Conservation (phyloP, 2,797 vertebrate species). For the Calcarius lapponicus region DNA sequence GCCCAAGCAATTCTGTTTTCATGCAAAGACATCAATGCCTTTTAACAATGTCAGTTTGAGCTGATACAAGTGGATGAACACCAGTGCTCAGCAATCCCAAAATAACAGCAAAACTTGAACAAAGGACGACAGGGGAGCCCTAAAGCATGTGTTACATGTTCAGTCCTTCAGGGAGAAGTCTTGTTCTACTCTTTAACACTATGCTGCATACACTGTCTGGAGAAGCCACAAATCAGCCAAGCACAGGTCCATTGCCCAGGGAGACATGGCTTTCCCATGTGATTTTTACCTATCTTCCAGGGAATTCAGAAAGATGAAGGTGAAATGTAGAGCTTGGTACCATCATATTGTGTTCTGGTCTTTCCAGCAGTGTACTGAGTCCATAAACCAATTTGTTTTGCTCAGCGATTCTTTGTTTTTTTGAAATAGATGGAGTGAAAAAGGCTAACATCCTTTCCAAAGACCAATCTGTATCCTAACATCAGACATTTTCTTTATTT, state of each 20-base stretch:
- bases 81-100: not conserved
- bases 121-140: not conserved
- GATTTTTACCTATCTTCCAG: not conserved
- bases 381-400: not conserved
- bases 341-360: not conserved
- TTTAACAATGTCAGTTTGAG: not conserved
- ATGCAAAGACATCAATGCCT: not conserved
- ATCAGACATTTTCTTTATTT: not conserved
- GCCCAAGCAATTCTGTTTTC: not conserved
- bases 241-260: rapidly evolving
- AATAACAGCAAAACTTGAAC: not conserved
- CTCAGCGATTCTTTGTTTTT: not conserved
- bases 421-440: not conserved
- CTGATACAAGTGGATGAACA: not conserved
- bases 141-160: not conserved
- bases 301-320: not conserved
- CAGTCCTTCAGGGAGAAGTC: not conserved
- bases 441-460: not conserved
- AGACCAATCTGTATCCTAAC: not conserved
- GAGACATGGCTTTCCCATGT: not conserved
- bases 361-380: not conserved
- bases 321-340: not conserved
- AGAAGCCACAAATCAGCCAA: not conserved
- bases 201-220: not conserved
- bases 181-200: not conserved